phyloP scores from a whole-genome alignment of 2,797 vertebrate species.

The Centropyge bicolor region DNA sequence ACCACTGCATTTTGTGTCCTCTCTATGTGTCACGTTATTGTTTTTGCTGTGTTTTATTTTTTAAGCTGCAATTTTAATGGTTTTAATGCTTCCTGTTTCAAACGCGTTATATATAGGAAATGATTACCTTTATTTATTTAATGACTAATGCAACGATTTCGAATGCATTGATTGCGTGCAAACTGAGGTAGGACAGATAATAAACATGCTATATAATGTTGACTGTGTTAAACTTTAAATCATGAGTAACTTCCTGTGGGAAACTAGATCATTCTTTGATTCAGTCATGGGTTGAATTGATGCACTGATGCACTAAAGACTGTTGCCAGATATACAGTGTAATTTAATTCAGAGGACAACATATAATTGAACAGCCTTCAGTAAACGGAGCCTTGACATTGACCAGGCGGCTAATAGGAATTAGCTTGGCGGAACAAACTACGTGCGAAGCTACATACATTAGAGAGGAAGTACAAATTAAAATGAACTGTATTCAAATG shows the following conservation, averaged over 20 bases:
- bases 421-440: not conserved
- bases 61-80: no score
- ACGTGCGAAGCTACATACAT: not conserved
- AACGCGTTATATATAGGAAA: not conserved
- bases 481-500: not conserved
- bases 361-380: accelerated
- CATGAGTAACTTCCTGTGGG: no score
- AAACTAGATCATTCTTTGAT: no score
- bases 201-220: not conserved
- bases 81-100: not conserved
- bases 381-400: constrained; percentile 42
- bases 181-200: not conserved
- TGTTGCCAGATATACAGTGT: not conserved
- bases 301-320: not conserved
- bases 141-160: not conserved
- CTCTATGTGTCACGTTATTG: not conserved
- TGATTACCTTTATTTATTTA: not conserved
- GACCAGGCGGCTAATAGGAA: constrained; percentile 29
- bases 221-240: not conserved
- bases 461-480: accelerated
- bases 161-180: not conserved
- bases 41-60: not conserved
- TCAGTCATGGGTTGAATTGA: no score
- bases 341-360: not conserved
- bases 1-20: not conserved